Evolutionary conservation across 2,888 invertebrate species (phyloP), one percentile per base, ranked within the genome.

Genomic region (Trichopoda pennipes): DNA sequence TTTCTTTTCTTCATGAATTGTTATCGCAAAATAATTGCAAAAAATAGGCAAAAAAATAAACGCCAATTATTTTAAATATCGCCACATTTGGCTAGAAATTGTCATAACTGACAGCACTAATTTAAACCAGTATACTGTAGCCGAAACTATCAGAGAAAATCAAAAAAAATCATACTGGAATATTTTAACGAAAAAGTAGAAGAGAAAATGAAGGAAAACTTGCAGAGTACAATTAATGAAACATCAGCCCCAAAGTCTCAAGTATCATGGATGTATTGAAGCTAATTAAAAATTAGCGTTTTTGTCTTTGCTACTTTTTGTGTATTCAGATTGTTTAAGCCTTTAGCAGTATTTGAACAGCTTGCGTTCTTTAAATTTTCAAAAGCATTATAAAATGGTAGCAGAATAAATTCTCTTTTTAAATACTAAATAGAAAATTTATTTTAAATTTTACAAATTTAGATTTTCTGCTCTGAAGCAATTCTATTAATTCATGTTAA

Each of bases 251-350:
- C 38, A 56, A 69, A 56, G 70, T 70, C 77, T 77, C 61, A 63
- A 77, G 70, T 77, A 70, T 63, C 63, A 56, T 63, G 70, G 49
- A 63, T 63, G 70, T 77, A 77, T 77, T 70, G 49, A 70, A 70
- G 70, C 77, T 70, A 77, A 77, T 77, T 70, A 77, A 77, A 70
- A 77, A 51, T 49, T 63, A 42, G 49, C 47, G 49, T 53, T 70
- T 63, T 66, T 55, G 8, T 12, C 23, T 44, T 12, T 58, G 17
- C 23, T 35, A 12, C 17, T 28, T 53, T 68, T 35, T 44, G 0
- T 38, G 7, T 42, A 16, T 42, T n/a, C 14, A 55, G 55, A 49
- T 75, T 68, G 28, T 51, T 51, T 68, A 32, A 47, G 19, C 21
- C 42, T 51, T 16, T 16, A 42, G 75, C n/a, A 23, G 1, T 68